These are phyloP conservation scores for Cheilosia grossa DNA, from an alignment of 2,888 invertebrate genomes.

Conservation along the genomic window DNA sequence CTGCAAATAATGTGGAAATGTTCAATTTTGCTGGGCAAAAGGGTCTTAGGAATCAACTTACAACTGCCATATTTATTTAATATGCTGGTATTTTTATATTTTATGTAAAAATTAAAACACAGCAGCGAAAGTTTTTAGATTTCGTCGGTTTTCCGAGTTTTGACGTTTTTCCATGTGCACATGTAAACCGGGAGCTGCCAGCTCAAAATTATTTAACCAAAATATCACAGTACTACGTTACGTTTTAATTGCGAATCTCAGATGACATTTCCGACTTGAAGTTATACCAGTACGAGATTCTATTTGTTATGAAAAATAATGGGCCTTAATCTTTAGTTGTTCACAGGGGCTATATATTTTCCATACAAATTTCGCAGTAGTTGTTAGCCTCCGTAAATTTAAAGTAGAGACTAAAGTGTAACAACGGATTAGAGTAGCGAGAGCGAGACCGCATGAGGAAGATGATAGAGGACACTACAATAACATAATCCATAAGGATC, in stretches of 20 bases:
- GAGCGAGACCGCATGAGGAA: too few species aligned
- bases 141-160: constrained; percentile 11
- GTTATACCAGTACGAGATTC: too few species aligned
- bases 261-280: too few species aligned
- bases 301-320: too few species aligned
- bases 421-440: too few species aligned
- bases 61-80: constrained; percentile 46
- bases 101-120: constrained; percentile 11
- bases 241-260: neutral
- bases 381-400: too few species aligned
- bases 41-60: constrained; percentile 21
- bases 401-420: too few species aligned
- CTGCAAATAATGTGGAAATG: constrained; percentile 72
- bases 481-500: too few species aligned
- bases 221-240: neutral
- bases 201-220: neutral
- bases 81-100: neutral
- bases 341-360: too few species aligned
- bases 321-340: too few species aligned
- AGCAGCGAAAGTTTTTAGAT: neutral
- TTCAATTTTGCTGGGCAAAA: neutral
- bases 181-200: constrained; percentile 42
- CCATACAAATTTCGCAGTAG: too few species aligned
- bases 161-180: constrained; percentile 64
- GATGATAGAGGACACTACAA: too few species aligned